These are phyloP conservation scores for Palythoa grandiflora DNA, from an alignment of 92 coral and sea anemone genomes.

Conservation along the genomic window DNA sequence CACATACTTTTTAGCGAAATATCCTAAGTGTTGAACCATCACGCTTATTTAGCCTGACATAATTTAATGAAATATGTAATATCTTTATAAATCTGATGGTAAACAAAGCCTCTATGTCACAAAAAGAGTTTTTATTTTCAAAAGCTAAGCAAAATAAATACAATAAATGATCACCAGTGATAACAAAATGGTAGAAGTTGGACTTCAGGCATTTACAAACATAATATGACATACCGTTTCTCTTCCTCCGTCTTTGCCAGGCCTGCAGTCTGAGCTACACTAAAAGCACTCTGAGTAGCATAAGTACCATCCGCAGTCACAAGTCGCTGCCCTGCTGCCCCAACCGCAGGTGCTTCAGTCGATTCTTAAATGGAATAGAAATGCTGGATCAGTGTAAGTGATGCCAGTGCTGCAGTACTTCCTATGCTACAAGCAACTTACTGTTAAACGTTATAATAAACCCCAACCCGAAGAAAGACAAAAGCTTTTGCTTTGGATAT, in stretches of 20 bases:
- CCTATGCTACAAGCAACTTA: background rate
- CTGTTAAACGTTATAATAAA: no score
- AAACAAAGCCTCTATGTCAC: no score
- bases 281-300: constrained; percentile 96
- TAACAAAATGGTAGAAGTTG: background rate
- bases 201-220: background rate
- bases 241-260: constrained; percentile 81
- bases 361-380: constrained; percentile 22
- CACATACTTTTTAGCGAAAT: no score
- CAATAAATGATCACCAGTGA: no score
- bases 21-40: no score
- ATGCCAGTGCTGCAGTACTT: background rate
- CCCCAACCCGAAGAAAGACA: no score
- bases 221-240: constrained; percentile 64
- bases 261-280: constrained; percentile 82
- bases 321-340: constrained; percentile 77
- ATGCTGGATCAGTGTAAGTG: background rate
- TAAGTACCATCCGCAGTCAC: constrained; percentile 99
- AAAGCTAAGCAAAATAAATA: no score
- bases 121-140: no score
- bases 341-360: constrained; percentile 66
- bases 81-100: no score
- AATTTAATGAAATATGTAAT: background rate
- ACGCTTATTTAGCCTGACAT: background rate
- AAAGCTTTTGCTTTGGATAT: no score